Base-by-base conservation (phyloP, 2,797 vertebrate genomes). In the Astyanax mexicanus region DNA sequence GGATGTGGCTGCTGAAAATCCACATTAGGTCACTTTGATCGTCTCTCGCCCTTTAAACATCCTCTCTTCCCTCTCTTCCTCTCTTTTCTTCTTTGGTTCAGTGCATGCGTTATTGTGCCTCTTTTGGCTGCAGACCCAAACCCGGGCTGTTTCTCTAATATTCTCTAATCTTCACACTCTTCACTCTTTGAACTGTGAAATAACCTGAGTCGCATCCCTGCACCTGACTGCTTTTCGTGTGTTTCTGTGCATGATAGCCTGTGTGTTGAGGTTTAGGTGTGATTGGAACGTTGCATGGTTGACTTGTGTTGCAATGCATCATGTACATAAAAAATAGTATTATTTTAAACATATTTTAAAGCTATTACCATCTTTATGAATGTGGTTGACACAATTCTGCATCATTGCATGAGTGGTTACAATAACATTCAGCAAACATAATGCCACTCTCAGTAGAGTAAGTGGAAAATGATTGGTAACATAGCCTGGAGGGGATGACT, bases 1-100 rank as follows among this genome's bases (percentile, higher is more conserved):
- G 55, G 77, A 78, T 21, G 70, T 73, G 77, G 37, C 47, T 47
- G 62, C 52, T 78, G 51, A 71, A 58, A 83, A 91, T 91, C 90
- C 84, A 91, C 88, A 89, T 89, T 88, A 89, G 89, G 88, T 87
- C 88, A 88, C 86, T 87, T 86, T 81, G 72, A 85, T 84, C 57
- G 15, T 45, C 74, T 75, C 17, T 52, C n/a, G 10, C 77, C 38
- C 44, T 57, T n/a, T 27, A 40, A n/a, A 54, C 54, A 80, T 85
- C 68, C 69, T 75, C 80, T 75, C 70, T 81, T 73, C 42, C 61
- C 79, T 75, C 52, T 72, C 69, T 57, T 11, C 25, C 27, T 57
- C 25, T 70, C 35, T 60, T n/a, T 69, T 58, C 68, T 37, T 25
- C 86, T 70, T 77, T 55, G 54, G 21, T 68, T 68, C 19, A 72